Evolutionary conservation across 2,113 vertebrate species (phyloP).

Genomic region (Sitta europaea): DNA sequence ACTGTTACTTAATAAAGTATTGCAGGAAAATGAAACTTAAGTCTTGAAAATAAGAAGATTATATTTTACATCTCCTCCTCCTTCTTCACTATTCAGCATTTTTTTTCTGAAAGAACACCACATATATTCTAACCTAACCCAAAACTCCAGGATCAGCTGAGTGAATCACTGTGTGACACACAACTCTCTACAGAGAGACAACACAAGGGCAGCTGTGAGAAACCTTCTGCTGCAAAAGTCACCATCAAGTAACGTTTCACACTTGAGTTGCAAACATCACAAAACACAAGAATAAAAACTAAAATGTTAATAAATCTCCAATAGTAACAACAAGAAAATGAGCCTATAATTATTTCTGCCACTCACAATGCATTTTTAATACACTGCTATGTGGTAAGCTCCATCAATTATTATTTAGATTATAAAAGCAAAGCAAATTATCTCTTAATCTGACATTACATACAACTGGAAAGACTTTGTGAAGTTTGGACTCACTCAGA

Average conservation of each 20-base stretch:
- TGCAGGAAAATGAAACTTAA: neutral
- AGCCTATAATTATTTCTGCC: neutral
- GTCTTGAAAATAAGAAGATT: neutral
- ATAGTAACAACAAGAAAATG: fast-evolving
- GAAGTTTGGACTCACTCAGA: neutral
- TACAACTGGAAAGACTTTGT: neutral
- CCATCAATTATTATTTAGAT: neutral
- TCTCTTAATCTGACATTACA: neutral
- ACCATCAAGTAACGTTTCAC: neutral
- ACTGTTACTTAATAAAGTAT: neutral
- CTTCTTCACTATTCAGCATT: too few relatives aligned
- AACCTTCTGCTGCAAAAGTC: neutral
- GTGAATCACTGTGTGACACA: neutral
- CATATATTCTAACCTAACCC: neutral
- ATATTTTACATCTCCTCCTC: neutral
- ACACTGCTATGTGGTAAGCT: neutral
- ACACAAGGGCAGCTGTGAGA: neutral
- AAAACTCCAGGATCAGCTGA: neutral
- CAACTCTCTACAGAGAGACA: neutral
- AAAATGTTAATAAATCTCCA: neutral
- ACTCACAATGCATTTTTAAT: neutral
- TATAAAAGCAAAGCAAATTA: neutral
- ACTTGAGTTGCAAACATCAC: neutral
- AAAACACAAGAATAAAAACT: neutral
- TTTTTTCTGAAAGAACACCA: neutral